phyloP scores from a whole-genome alignment of 2,797 vertebrate genomes.

The Tinamus major region DNA sequence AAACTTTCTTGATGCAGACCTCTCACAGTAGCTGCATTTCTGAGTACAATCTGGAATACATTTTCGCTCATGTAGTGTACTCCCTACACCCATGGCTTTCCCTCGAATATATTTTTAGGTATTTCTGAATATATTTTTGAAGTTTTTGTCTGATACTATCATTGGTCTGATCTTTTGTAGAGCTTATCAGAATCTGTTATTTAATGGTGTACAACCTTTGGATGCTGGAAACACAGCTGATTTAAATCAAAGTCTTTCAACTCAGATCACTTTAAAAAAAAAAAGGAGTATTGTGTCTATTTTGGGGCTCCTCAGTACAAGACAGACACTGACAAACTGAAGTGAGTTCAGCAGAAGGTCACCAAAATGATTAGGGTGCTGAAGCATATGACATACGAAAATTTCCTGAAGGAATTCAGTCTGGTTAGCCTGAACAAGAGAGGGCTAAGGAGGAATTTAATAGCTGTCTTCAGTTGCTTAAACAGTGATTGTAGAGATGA shows the following conservation, averaged over 20 bases:
- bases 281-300: background rate
- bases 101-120: background rate
- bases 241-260: background rate
- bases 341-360: background rate
- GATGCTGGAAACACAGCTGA: background rate
- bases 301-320: background rate
- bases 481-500: background rate
- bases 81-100: background rate
- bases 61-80: background rate
- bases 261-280: background rate
- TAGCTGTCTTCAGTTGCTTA: background rate
- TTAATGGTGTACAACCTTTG: background rate
- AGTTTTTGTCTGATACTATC: background rate
- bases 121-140: background rate
- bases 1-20: background rate
- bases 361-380: background rate
- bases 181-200: background rate
- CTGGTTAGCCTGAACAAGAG: background rate
- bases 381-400: background rate
- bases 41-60: background rate
- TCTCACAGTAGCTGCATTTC: background rate
- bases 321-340: background rate
- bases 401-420: background rate
- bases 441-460: background rate
- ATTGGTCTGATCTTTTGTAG: background rate